These are phyloP conservation scores for Protaetia brevitarsis DNA, from an alignment of 1,140 invertebrate species.

Conservation along the genomic window DNA sequence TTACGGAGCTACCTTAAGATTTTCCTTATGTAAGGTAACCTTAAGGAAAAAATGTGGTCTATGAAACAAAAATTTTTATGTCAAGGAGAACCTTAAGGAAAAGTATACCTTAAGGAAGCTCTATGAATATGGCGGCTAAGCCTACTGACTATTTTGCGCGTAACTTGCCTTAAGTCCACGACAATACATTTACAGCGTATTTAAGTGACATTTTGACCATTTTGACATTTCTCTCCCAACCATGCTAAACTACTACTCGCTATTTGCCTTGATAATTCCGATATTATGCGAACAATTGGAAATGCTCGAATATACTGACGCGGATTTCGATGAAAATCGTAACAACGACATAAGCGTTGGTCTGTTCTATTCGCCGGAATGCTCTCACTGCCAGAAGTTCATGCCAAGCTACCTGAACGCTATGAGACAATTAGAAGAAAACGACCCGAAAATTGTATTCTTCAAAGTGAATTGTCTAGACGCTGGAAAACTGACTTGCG, in stretches of 20 bases:
- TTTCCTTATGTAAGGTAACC: too few species aligned
- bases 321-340: background rate
- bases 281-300: background rate
- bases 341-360: background rate
- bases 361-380: slow-evolving; percentile 5
- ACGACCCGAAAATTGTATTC: background rate
- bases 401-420: background rate
- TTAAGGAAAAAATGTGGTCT: too few species aligned
- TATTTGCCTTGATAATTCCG: background rate
- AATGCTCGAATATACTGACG: background rate
- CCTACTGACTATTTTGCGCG: too few species aligned
- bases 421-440: background rate
- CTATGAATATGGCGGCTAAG: too few species aligned
- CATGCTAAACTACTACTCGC: background rate
- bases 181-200: background rate
- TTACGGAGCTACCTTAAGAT: too few species aligned
- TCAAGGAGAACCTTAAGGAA: too few species aligned
- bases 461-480: slow-evolving; percentile 11
- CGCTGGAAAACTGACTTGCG: background rate
- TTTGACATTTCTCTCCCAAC: background rate
- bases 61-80: too few species aligned
- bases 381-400: background rate
- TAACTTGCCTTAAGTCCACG: background rate
- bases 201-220: background rate
- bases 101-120: too few species aligned